Percentiles rank a stretch among this genome's conserved stretches.
Conservation (phyloP, 2,113 vertebrate genomes). For the Sebastes fasciatus region DNA sequence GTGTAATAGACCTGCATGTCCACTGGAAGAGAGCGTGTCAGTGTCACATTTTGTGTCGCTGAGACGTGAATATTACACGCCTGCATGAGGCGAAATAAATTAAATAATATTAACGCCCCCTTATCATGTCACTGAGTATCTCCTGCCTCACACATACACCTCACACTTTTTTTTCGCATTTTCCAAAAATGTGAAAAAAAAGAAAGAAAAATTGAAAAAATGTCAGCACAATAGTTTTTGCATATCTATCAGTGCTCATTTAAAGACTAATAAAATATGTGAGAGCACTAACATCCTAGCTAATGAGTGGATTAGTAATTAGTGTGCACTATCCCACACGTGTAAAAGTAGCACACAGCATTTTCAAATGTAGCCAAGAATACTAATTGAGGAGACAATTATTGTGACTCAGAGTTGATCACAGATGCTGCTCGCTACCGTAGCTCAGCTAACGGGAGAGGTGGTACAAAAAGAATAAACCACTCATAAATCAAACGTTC, state of each 20-base stretch:
- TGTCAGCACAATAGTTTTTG: neutral
- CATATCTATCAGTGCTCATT: neutral
- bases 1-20: too few relatives aligned
- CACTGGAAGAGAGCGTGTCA: too few relatives aligned
- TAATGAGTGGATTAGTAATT: neutral
- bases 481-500: conserved; percentile 5
- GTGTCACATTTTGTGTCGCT: too few relatives aligned
- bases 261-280: too few relatives aligned
- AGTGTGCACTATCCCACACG: neutral
- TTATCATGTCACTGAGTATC: too few relatives aligned
- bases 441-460: neutral
- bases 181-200: too few relatives aligned
- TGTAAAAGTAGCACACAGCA: neutral
- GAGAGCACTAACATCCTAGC: neutral
- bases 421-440: neutral
- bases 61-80: too few relatives aligned
- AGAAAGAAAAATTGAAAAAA: neutral
- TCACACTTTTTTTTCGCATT: too few relatives aligned
- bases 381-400: neutral
- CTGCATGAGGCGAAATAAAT: too few relatives aligned
- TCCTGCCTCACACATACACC: too few relatives aligned
- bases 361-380: neutral
- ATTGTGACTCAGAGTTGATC: neutral
- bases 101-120: too few relatives aligned
- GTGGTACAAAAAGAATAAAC: conserved; percentile 4